A percentile compares a stretch with the other conserved stretches of the same genome.
Evolutionary conservation across 2,113 vertebrate species (phyloP).

Genomic region (Seriola quinqueradiata): DNA sequence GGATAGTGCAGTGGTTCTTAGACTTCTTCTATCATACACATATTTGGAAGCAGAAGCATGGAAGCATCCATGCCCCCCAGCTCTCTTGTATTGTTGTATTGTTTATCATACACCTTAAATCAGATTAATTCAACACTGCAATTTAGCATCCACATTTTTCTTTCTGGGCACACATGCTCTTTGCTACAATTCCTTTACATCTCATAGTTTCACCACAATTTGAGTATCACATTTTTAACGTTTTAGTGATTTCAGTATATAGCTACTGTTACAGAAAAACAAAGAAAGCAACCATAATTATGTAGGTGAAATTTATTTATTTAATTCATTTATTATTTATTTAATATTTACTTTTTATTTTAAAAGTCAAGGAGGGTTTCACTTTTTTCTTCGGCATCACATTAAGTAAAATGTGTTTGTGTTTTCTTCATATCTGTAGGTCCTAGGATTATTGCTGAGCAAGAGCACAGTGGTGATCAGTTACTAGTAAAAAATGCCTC

Average conservation of each 20-base stretch:
- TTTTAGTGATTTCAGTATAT: neutral
- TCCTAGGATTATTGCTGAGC: conserved; percentile 80
- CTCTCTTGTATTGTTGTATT: neutral
- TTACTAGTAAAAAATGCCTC: conserved; percentile 67
- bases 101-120: neutral
- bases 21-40: neutral
- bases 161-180: neutral
- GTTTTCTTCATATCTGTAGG: conserved; percentile 64
- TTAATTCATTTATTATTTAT: neutral
- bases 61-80: neutral
- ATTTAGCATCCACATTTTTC: neutral
- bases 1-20: neutral
- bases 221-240: no score
- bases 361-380: neutral
- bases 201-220: neutral
- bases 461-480: conserved; percentile 65
- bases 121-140: neutral
- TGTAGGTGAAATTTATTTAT: neutral
- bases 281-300: neutral
- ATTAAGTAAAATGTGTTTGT: neutral
- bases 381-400: neutral
- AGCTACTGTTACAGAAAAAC: neutral
- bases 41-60: neutral
- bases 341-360: neutral
- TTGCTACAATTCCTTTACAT: neutral